phyloP scores from a whole-genome alignment of 2,797 vertebrate genomes.

The Sebastes umbrosus region DNA sequence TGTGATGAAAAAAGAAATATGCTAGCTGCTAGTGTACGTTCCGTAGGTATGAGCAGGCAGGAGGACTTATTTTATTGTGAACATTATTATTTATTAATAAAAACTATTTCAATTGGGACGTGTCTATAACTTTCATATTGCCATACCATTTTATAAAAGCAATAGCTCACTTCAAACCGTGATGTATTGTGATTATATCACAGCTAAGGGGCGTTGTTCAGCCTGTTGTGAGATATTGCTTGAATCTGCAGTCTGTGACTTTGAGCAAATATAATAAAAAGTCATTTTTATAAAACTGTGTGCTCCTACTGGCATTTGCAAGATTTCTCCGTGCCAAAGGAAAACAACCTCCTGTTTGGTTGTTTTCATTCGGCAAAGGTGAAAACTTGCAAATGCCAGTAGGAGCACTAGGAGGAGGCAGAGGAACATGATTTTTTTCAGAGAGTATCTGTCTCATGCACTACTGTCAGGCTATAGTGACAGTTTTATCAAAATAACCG shows the following conservation, averaged over 20 bases:
- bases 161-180: no score
- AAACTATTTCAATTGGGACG: background rate
- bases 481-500: background rate
- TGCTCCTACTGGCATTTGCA: no score
- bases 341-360: background rate
- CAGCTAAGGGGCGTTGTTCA: no score
- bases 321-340: no score
- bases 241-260: no score
- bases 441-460: background rate
- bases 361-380: background rate
- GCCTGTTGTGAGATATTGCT: no score
- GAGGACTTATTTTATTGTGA: background rate
- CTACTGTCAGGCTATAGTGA: background rate
- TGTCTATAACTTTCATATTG: background rate
- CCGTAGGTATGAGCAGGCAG: background rate
- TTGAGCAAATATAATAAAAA: no score
- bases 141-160: background rate
- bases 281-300: no score
- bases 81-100: background rate
- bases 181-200: no score
- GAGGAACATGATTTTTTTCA: background rate
- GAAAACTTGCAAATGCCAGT: background rate
- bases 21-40: background rate
- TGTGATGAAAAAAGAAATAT: background rate
- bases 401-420: background rate